Evolutionary conservation across 2,888 invertebrate genomes (phyloP).

Genomic region (Pristionchus japonicus): DNA sequence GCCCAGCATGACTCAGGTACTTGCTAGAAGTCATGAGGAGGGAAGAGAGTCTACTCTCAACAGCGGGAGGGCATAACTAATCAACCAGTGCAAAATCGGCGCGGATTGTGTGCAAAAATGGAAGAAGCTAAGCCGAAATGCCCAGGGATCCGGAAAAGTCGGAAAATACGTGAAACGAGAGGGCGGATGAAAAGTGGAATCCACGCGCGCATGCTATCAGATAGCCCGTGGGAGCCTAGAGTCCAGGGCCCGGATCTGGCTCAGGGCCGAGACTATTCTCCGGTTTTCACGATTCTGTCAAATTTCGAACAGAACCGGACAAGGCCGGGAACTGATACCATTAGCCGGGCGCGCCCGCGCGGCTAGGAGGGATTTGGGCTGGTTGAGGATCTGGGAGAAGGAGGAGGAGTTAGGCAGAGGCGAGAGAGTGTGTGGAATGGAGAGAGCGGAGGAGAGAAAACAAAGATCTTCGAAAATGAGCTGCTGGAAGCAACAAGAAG

Average conservation of each 20-base stretch:
- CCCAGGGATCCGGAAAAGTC: background rate
- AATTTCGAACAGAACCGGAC: background rate
- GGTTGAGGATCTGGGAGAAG: constrained; percentile 5
- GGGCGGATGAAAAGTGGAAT: background rate
- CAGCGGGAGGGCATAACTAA: background rate
- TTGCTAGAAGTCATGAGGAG: background rate
- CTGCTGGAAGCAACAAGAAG: background rate
- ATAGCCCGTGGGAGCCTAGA: constrained; percentile 30
- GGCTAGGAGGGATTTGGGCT: constrained; percentile 17
- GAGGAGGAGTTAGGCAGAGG: background rate
- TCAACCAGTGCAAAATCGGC: background rate
- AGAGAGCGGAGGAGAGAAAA: background rate
- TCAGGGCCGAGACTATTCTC: background rate
- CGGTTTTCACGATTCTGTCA: background rate
- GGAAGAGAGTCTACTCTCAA: background rate
- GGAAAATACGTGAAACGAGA: background rate
- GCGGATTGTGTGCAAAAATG: background rate
- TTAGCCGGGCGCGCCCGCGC: background rate
- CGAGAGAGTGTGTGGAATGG: background rate
- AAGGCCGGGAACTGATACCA: background rate
- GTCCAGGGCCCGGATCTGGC: background rate
- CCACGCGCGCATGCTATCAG: background rate
- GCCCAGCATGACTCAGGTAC: background rate
- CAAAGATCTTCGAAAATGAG: background rate
- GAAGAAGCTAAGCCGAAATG: background rate